A percentile compares a stretch with the other conserved stretches of the same genome.
Evolutionary conservation across 1,140 invertebrate genomes (phyloP).

Genomic region (Drosophila mayri): DNA sequence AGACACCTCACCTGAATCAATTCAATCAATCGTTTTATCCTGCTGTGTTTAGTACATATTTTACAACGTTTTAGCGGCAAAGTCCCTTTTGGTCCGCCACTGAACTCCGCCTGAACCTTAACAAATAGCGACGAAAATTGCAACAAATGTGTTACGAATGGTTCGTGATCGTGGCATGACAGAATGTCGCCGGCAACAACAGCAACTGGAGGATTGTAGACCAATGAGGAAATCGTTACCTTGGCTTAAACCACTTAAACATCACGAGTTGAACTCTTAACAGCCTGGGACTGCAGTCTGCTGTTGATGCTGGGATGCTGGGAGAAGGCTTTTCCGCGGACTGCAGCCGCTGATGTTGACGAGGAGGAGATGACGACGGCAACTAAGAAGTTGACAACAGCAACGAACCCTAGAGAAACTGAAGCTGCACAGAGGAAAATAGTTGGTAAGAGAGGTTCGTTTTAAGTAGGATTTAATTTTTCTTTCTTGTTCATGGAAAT

Average conservation of each 20-base stretch:
- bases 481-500: too few relatives aligned
- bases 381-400: slow-evolving; percentile 61
- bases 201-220: slow-evolving; percentile 60
- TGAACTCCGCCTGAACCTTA: slow-evolving; percentile 72
- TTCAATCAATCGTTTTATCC: slow-evolving; percentile 22
- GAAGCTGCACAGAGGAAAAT: slow-evolving; percentile 33
- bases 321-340: slow-evolving; percentile 46
- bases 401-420: slow-evolving; percentile 30
- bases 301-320: slow-evolving; percentile 27
- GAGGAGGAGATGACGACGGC: slow-evolving; percentile 65
- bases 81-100: slow-evolving; percentile 16
- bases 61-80: slow-evolving; percentile 55
- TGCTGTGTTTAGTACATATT: slow-evolving; percentile 66
- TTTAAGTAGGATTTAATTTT: background rate
- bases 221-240: slow-evolving; percentile 79
- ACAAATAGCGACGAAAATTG: slow-evolving; percentile 83
- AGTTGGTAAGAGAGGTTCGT: background rate
- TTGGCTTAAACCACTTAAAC: slow-evolving; percentile 77
- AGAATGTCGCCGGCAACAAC: slow-evolving; percentile 73
- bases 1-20: slow-evolving; percentile 1
- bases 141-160: slow-evolving; percentile 83
- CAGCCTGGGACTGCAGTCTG: slow-evolving; percentile 65
- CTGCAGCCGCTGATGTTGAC: slow-evolving; percentile 47
- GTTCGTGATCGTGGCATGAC: slow-evolving; percentile 81
- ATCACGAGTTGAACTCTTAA: slow-evolving; percentile 83